These are phyloP conservation scores for Campylomormyrus numenius DNA, from an alignment of 2,113 vertebrate species.

Conservation along the genomic window DNA sequence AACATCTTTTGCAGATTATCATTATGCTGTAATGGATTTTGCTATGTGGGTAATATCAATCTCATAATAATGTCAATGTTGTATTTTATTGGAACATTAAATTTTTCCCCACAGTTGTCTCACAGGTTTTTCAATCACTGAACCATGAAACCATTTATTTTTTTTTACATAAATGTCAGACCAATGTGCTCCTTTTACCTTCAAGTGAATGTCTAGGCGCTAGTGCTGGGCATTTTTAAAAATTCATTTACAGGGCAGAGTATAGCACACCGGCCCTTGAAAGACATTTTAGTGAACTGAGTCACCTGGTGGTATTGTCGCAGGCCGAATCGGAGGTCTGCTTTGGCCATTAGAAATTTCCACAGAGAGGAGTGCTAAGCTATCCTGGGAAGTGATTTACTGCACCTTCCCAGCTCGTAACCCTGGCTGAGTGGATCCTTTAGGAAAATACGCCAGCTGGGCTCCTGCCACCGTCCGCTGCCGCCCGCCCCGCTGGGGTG, in stretches of 20 bases:
- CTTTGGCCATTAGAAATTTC: conserved; percentile 11
- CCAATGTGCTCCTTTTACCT: not conserved
- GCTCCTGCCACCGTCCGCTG: not conserved
- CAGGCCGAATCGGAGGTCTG: not conserved
- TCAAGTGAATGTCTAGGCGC: not conserved
- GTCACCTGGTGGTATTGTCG: not conserved
- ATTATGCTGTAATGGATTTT: conserved; percentile 2
- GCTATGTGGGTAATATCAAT: not conserved
- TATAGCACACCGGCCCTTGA: not conserved
- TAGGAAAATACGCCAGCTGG: conserved; percentile 20
- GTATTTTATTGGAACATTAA: conserved; percentile 14
- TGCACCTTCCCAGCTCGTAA: conserved; percentile 11
- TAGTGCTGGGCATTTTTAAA: not conserved
- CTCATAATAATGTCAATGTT: conserved; percentile 14
- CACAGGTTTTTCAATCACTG: conserved; percentile 4
- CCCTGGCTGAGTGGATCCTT: conserved; percentile 22
- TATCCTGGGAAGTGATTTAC: not conserved
- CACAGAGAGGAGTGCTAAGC: not conserved
- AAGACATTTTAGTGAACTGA: not conserved
- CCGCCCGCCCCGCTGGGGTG: not conserved
- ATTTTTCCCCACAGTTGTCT: not conserved
- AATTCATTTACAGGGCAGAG: not conserved
- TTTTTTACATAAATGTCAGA: conserved; percentile 9
- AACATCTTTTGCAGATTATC: not conserved
- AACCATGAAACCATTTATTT: conserved; percentile 12